Conservation (phyloP, 2,113 vertebrate species). For the Plecotus auritus region DNA sequence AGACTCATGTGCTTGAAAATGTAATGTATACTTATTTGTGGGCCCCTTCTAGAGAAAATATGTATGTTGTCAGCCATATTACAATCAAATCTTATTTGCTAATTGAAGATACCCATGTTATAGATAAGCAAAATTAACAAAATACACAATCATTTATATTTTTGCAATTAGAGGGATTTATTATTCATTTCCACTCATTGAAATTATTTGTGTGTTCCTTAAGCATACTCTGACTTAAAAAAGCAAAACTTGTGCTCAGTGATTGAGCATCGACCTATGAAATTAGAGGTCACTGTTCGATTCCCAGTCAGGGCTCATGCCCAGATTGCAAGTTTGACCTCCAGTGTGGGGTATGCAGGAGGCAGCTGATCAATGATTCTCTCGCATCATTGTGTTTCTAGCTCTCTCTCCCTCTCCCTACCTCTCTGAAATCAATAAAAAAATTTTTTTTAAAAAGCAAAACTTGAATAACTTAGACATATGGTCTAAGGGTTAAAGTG, state of each 20-base stretch:
- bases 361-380: no score
- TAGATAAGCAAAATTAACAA: neutral
- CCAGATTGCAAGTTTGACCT: no score
- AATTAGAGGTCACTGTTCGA: no score
- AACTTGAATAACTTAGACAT: neutral
- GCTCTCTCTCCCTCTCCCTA: no score
- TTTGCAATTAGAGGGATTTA: neutral
- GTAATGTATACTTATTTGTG: neutral
- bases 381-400: no score
- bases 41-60: neutral
- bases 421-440: no score
- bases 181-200: neutral
- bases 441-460: no score
- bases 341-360: no score
- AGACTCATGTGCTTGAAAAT: neutral
- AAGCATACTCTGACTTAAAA: neutral
- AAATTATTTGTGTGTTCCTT: neutral
- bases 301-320: no score
- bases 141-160: neutral
- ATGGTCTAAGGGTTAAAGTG: neutral
- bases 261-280: no score
- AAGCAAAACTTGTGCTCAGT: neutral
- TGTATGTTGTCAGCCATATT: neutral
- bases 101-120: neutral
- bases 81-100: slow-evolving; percentile 17